Evolutionary conservation across 2,113 vertebrate genomes (phyloP).

Genomic region (Sturnus vulgaris): DNA sequence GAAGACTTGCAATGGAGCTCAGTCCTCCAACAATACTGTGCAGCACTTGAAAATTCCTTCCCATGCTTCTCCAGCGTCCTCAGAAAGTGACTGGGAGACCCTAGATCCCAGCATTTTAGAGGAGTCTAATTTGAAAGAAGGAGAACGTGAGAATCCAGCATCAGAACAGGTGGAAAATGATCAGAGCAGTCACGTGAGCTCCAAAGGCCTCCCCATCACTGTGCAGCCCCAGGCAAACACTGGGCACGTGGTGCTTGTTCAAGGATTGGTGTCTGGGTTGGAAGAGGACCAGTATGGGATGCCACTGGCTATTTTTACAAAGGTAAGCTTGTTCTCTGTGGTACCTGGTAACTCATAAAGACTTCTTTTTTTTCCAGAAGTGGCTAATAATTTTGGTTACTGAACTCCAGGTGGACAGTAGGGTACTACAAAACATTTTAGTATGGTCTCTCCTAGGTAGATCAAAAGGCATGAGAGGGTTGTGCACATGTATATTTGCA

Average conservation of each 20-base stretch:
- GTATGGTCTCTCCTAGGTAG: not conserved
- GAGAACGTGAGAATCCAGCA: constrained; percentile 5
- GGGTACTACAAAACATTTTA: not conserved
- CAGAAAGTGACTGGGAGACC: constrained; percentile 97
- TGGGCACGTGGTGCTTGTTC: constrained; percentile 70
- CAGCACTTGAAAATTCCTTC: constrained; percentile 78
- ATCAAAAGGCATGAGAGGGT: not conserved
- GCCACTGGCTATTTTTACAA: constrained; percentile 92
- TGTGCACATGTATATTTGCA: accelerated
- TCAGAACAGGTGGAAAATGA: constrained; percentile 55
- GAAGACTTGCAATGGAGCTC: constrained; percentile 19
- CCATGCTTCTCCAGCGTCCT: constrained; percentile 80
- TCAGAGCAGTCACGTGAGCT: constrained; percentile 45
- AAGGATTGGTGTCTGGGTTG: constrained; percentile 88
- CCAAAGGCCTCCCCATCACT: constrained; percentile 80
- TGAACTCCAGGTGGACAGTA: not conserved
- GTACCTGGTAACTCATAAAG: not conserved
- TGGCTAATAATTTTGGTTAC: not conserved
- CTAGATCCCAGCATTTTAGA: constrained; percentile 87
- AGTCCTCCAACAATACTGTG: constrained; percentile 17
- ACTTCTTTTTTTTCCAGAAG: not conserved
- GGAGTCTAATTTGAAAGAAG: constrained; percentile 68
- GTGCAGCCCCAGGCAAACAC: constrained; percentile 80
- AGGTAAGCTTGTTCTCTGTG: constrained; percentile 73
- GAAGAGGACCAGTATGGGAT: constrained; percentile 93